Conservation (phyloP, 1,140 invertebrate genomes). For the Drosophila truncata region DNA sequence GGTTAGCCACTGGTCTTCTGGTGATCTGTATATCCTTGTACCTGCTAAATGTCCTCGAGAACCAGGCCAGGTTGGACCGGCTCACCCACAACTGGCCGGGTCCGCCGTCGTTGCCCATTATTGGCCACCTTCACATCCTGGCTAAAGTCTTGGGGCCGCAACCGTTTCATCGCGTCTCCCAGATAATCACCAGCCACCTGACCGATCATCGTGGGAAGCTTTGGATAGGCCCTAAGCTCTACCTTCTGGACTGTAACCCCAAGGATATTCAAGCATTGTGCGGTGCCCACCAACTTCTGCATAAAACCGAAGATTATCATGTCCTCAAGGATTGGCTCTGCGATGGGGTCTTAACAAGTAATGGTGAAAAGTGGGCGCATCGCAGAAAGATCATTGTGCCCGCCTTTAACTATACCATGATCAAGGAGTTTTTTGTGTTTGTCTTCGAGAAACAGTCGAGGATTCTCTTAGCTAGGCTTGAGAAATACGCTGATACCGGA, state of each 20-base stretch:
- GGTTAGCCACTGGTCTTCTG: slow-evolving; percentile 36
- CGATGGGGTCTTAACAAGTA: slow-evolving; percentile 88
- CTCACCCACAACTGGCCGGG: slow-evolving; percentile 65
- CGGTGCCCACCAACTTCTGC: slow-evolving; percentile 85
- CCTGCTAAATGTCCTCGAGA: slow-evolving; percentile 27
- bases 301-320: slow-evolving; percentile 79
- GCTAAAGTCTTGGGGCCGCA: slow-evolving; percentile 42
- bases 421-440: slow-evolving; percentile 55
- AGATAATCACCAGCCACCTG: slow-evolving; percentile 39
- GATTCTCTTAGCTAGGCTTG: slow-evolving; percentile 33
- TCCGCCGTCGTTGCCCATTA: slow-evolving; percentile 48
- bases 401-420: slow-evolving; percentile 94
- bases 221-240: slow-evolving; percentile 66
- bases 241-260: slow-evolving; percentile 67
- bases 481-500: neutral
- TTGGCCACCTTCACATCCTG: slow-evolving; percentile 65
- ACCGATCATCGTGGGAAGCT: slow-evolving; percentile 65
- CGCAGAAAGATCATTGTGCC: slow-evolving; percentile 93
- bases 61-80: slow-evolving; percentile 51
- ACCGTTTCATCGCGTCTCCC: slow-evolving; percentile 28
- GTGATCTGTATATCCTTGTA: slow-evolving; percentile 16
- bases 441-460: slow-evolving; percentile 59
- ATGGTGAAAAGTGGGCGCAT: slow-evolving; percentile 91
- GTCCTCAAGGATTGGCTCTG: slow-evolving; percentile 89
- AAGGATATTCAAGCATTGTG: slow-evolving; percentile 69